Conservation (phyloP, 2,797 vertebrate genomes). For the Australoheros facetus region DNA sequence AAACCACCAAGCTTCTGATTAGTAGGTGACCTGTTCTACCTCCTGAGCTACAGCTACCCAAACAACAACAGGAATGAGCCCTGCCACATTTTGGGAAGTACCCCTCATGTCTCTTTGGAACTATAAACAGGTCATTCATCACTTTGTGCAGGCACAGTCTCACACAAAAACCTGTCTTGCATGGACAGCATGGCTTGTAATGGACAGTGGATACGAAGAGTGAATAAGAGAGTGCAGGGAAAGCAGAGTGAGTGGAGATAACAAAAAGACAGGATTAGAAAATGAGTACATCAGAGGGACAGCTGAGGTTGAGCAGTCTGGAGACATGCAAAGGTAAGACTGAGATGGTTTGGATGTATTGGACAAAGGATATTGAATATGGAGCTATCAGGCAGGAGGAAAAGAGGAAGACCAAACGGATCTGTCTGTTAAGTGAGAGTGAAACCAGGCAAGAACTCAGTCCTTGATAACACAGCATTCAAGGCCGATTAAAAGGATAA, state of each 20-base stretch:
- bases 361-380: not conserved
- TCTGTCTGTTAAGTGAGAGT: not conserved
- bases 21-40: no score
- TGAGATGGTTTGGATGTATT: not conserved
- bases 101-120: no score
- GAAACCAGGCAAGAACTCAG: not conserved
- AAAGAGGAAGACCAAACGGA: not conserved
- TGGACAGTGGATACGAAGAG: not conserved
- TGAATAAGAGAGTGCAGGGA: not conserved
- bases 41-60: no score
- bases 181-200: no score
- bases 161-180: no score
- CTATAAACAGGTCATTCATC: no score
- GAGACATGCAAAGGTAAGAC: not conserved
- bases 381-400: not conserved
- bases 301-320: not conserved
- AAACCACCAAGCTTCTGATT: no score
- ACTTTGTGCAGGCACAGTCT: no score
- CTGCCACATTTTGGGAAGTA: no score
- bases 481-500: not conserved
- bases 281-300: not conserved
- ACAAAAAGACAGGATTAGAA: not conserved
- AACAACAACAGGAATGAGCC: no score
- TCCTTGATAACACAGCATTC: not conserved
- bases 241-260: not conserved